phyloP scores from a whole-genome alignment of 2,113 vertebrate genomes.

The Lepidothrix coronata region DNA sequence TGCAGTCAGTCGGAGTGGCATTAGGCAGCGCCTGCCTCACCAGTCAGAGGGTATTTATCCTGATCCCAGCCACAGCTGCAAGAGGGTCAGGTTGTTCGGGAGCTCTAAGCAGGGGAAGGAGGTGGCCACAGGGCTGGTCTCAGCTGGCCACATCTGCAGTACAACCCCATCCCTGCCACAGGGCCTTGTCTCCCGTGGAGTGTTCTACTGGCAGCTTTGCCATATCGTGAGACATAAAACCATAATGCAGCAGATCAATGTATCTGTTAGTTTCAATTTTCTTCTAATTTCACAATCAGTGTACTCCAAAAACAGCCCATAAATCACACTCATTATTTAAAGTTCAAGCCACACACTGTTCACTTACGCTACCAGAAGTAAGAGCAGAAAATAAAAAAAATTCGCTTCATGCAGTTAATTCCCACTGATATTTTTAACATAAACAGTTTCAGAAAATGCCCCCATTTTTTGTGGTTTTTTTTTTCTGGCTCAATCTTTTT shows the following conservation, averaged over 20 bases:
- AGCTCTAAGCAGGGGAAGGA: neutral
- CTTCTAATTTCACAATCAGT: neutral
- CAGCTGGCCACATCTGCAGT: neutral
- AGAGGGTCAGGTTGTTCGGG: neutral
- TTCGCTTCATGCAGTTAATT: neutral
- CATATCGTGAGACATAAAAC: fast-evolving
- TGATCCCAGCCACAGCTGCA: neutral
- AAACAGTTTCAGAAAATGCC: neutral
- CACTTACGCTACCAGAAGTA: neutral
- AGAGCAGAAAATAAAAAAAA: neutral
- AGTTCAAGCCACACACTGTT: neutral
- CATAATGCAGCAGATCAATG: fast-evolving
- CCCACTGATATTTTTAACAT: neutral
- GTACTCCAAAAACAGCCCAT: neutral
- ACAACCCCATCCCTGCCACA: neutral
- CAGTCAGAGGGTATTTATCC: neutral
- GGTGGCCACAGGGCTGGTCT: neutral
- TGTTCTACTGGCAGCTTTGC: neutral
- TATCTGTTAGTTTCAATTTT: neutral
- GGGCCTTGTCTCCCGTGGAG: neutral
- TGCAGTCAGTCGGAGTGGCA: fast-evolving
- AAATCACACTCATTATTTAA: neutral
- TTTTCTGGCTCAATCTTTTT: neutral
- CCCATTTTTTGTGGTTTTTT: too few species aligned
- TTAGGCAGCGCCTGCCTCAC: neutral